Evolutionary conservation across 2,888 invertebrate genomes (phyloP), one percentile per base, ranked within the genome.

Genomic region (Oscheius myriophilus): DNA sequence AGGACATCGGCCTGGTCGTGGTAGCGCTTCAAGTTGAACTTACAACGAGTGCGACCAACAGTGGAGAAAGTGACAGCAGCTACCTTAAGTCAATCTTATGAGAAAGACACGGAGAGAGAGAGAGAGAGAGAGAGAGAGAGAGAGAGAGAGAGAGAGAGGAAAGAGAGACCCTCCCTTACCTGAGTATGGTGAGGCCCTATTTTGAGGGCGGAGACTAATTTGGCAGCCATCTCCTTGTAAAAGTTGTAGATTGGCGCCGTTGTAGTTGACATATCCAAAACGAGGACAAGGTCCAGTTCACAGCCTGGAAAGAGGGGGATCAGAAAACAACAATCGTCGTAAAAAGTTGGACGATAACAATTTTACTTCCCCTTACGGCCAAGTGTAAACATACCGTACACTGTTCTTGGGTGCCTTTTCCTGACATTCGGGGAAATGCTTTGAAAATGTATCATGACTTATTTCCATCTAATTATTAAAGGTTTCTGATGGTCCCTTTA

Each of bases 241-340:
- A 79, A 74, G 26, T 76, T 68, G 71, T 85, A 85, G 49, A 85
- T 82, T 16, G 82, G 82, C 70, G 73, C 69, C 2, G 85, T 85
- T 11, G 85, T 85, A 2, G 85, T 84, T 21, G 85, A 85, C 69
- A 85, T 83, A 69, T 85, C 85, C 42, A 85, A 67, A 7, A 85
- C 85, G 2, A 84, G 75, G 7, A 84, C 83, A 3, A 84, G 73
- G 53, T 84, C 84, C 55, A 84, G 67, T 59, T 84, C 84, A 51
- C 84, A 84, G 9, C 82, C 83, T 78, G 55, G 39, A 78, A 67
- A 16, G 6, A 4, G 3, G 14, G 26, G 39, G 18, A 54, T 16
- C 33, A 33, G 33, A 33, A 33, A 33, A 33, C 33, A 33, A 33
- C n/a, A 33, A 33, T 9, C 3, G 9, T 33, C 33, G 33, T 33